phyloP scores from a whole-genome alignment of 2,113 vertebrate genomes.

The Misgurnus mizolepis region DNA sequence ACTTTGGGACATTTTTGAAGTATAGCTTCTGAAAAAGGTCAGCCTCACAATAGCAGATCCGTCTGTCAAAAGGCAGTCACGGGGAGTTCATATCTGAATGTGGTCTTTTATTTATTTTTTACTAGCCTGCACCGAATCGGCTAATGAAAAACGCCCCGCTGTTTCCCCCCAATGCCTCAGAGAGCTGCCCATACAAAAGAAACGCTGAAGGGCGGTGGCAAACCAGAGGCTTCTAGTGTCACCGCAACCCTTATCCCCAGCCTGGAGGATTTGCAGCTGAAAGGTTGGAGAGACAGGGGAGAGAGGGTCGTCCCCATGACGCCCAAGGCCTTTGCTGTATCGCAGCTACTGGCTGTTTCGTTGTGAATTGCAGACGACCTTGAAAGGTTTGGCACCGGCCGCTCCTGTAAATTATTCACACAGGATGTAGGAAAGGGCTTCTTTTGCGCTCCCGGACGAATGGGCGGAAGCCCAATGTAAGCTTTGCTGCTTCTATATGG shows the following conservation, averaged over 20 bases:
- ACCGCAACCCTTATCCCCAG: neutral
- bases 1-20: slow-evolving; percentile 32
- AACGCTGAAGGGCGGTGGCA: slow-evolving; percentile 2
- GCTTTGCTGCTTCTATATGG: neutral
- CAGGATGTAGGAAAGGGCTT: slow-evolving; percentile 41
- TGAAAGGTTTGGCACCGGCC: slow-evolving; percentile 53
- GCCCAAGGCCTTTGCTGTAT: slow-evolving; percentile 28
- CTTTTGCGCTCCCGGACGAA: slow-evolving; percentile 24
- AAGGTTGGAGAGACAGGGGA: slow-evolving; percentile 43
- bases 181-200: slow-evolving; percentile 31
- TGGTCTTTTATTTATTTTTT: slow-evolving; percentile 22
- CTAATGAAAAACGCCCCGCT: slow-evolving; percentile 39
- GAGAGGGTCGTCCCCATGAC: slow-evolving; percentile 21
- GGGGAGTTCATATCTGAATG: slow-evolving; percentile 15
- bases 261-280: slow-evolving; percentile 40
- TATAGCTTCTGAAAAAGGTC: slow-evolving; percentile 35
- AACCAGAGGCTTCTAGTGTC: slow-evolving; percentile 8
- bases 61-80: slow-evolving; percentile 37
- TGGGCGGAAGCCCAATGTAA: slow-evolving; percentile 41
- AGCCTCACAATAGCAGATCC: slow-evolving; percentile 20
- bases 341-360: slow-evolving; percentile 33
- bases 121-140: neutral
- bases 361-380: slow-evolving; percentile 45
- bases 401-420: slow-evolving; percentile 60
- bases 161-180: slow-evolving; percentile 29